Base-by-base conservation (phyloP, 2,888 invertebrate genomes). In the Lottia gigantea region DNA sequence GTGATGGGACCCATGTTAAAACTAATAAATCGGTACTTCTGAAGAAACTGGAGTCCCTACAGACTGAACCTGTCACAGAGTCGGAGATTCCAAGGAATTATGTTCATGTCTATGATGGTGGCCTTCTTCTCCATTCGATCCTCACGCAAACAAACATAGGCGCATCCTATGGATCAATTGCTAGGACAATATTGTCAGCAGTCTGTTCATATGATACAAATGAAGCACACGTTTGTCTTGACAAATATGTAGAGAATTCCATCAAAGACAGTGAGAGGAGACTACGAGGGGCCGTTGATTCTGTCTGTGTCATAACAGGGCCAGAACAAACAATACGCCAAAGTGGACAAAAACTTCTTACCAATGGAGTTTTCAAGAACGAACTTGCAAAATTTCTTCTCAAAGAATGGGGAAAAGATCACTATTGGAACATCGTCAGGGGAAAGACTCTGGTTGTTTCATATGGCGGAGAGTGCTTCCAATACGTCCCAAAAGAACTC, bases 281-380 rank as follows among this genome's bases (percentile, higher is more conserved):
- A 14, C 6, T 47, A n/a, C 47, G 47, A 12, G 47, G 47, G 15
- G 47, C 47, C 4, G 47, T 47, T 4, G 14, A 47, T n/a, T 8
- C 15, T 6, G 4, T n/a, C 7, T 47, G 14, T 12, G 14, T 14
- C 47, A 47, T 47, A 7, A 47, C 4, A 15, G 47, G 47, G 47
- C 14, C 70, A n/a, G 66, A 70, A 15, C 70, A 66, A 46, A 45
- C 61, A 16, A 55, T 31, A 67, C 16, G 40, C 7, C 64, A 64
- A 46, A 64, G 63, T 11, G 45, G 46, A 23, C 40, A 68, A 6
- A 64, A 62, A 63, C 64, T 63, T 46, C 64, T 25, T 15, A 11
- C 6, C 46, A 70, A 65, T 65, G 70, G 70, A 12, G 40, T 55
- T 12, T 70, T 70, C 49, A 70, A 70, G 31, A 25, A 68, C 45